Base-by-base conservation (phyloP, 2,113 vertebrate species). In the Lamprotornis superbus region DNA sequence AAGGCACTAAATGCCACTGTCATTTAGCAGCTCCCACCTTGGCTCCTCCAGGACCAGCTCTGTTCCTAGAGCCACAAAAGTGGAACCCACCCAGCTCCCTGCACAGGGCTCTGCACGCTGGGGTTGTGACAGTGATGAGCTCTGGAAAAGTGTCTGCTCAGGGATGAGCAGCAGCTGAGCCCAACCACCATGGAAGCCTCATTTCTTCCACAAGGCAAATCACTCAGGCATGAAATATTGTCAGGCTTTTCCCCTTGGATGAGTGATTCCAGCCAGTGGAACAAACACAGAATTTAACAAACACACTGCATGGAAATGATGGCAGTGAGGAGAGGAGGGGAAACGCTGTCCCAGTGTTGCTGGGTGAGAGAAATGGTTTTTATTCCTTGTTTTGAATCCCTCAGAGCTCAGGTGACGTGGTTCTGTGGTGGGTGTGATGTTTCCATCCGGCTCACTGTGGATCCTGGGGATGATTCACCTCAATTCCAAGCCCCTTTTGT, bases 121-220 rank as follows among this genome's bases (percentile, higher is more conserved):
- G 74, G 40, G 57, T 35, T 56, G 50, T 75, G 78, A 60, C 12
- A 16, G 6, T 22, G 64, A 30, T 12, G 74, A 80, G 74, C 52
- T 7, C 69, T 71, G 92, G 56, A 46, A 89, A 79, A n/a, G 42
- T 4, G 57, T 84, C 69, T 82, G 21, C n/a, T 30, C 27, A 10
- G 90, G 87, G 91, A 88, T 31, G 25, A 78, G 73, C 52, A 82
- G 71, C 87, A 71, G 74, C 83, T 89, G 84, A 87, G 90, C 61
- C 78, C 65, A 22, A 42, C 33, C 77, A 71, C 77, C 52, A 2
- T 6, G 44, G 9, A 74, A 94, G 69, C 74, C 57, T 81, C 64
- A n/a, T 82, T 91, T 71, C 93, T 60, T 21, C 67, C 74, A 52
- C 61, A 7, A 87, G 92, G 84, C 90, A n/a, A 84, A 35, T 60